Percentiles rank a stretch among this genome's conserved stretches.
phyloP scores from a whole-genome alignment of 2,113 vertebrate species.

The Balaenoptera acutorostrata region DNA sequence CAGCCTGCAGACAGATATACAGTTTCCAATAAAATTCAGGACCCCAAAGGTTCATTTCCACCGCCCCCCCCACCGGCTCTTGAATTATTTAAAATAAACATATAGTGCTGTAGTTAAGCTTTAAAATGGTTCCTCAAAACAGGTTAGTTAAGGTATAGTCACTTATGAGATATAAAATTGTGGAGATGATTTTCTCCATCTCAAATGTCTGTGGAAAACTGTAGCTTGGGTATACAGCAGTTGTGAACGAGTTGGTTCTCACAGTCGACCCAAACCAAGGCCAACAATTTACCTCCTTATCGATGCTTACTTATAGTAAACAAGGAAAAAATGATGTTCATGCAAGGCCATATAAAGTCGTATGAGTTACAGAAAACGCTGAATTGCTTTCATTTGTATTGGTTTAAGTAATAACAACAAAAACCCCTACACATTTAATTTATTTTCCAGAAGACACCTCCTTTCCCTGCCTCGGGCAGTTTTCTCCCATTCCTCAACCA shows the following conservation, averaged over 20 bases:
- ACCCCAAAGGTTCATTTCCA: neutral
- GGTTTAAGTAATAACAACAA: neutral
- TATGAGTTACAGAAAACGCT: neutral
- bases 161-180: neutral
- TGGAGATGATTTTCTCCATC: conserved; percentile 19
- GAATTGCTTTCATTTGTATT: neutral
- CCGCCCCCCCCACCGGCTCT: neutral
- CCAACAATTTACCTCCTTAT: neutral
- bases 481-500: neutral
- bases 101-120: neutral
- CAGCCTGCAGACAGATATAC: conserved; percentile 29
- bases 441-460: conserved; percentile 8
- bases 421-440: neutral
- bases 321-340: neutral
- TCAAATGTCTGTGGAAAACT: neutral
- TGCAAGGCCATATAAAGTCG: neutral
- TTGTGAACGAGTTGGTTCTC: neutral
- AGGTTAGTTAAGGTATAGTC: neutral
- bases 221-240: neutral
- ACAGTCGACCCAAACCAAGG: neutral
- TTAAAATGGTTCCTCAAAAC: conserved; percentile 13
- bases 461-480: neutral
- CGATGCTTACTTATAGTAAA: neutral
- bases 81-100: conserved; percentile 43
- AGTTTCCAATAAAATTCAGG: conserved; percentile 34